Conservation (phyloP, 1,140 invertebrate genomes). For the Drosophila erecta region DNA sequence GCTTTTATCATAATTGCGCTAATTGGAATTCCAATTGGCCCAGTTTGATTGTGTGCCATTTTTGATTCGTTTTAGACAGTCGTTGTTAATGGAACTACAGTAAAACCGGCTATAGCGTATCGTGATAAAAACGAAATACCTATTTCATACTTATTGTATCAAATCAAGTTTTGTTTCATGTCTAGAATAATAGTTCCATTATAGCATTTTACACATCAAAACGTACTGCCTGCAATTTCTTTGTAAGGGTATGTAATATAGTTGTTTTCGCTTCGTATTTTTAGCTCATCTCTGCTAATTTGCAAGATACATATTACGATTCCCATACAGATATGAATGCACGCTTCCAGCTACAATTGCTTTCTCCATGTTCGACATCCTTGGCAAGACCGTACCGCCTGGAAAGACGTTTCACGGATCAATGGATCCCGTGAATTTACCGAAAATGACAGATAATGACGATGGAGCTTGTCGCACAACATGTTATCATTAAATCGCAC, state of each 20-base stretch:
- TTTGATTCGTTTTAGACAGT: conserved; percentile 30
- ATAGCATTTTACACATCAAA: neutral
- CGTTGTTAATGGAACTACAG: conserved; percentile 49
- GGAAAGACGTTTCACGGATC: conserved; percentile 5
- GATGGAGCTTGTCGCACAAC: conserved; percentile 51
- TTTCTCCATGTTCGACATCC: neutral
- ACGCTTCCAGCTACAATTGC: neutral
- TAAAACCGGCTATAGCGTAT: neutral
- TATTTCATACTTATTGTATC: neutral
- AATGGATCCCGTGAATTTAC: conserved; percentile 19
- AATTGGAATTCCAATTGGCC: conserved; percentile 45
- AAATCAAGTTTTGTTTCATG: no score
- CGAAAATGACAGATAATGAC: conserved; percentile 49
- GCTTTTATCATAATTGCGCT: conserved; percentile 72
- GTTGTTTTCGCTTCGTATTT: conserved; percentile 28
- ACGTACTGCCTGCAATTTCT: neutral
- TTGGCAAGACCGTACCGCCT: conserved; percentile 6
- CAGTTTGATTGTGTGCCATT: conserved; percentile 36
- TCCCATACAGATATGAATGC: neutral
- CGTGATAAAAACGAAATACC: neutral
- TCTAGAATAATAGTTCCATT: neutral
- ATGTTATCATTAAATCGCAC: conserved; percentile 59
- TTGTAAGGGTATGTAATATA: conserved; percentile 30
- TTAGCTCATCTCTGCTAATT: conserved; percentile 15
- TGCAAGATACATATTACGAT: conserved; percentile 1